A percentile compares a stretch with the other conserved stretches of the same genome.
phyloP scores from a whole-genome alignment of 37 sponge, comb jelly and placozoan genomes.

The Axinella damicornis region DNA sequence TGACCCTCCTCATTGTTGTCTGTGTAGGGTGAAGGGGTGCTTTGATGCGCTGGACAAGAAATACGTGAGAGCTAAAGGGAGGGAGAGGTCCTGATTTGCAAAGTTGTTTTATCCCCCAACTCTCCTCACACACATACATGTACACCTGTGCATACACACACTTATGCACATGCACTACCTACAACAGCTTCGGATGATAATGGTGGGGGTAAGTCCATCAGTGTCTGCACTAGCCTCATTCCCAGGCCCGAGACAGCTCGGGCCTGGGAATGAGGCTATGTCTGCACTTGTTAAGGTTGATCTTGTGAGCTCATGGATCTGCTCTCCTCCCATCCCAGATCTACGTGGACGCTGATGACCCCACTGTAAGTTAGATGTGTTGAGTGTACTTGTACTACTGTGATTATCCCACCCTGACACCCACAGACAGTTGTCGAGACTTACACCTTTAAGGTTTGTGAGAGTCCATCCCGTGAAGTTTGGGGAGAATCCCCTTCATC shows the following conservation, averaged over 20 bases:
- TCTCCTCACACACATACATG: too few relatives aligned
- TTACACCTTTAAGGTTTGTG: constrained; percentile 45
- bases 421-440: constrained; percentile 48
- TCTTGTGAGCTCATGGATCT: background rate
- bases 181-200: constrained; percentile 32
- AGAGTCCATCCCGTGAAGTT: background rate
- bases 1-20: background rate
- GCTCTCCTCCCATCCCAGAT: constrained; percentile 23
- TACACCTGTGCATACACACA: too few relatives aligned
- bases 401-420: background rate
- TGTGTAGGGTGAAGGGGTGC: constrained; percentile 87
- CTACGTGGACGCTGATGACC: constrained; percentile 55
- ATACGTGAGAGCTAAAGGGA: constrained; percentile 59
- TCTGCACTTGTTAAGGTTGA: too few relatives aligned
- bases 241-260: too few relatives aligned
- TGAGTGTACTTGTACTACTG: background rate
- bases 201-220: constrained; percentile 56
- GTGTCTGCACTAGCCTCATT: too few relatives aligned
- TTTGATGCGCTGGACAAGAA: constrained; percentile 96
- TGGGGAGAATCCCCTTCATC: constrained; percentile 56
- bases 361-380: constrained; percentile 47
- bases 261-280: too few relatives aligned
- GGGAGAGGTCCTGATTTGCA: too few relatives aligned
- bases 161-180: too few relatives aligned
- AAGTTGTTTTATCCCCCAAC: too few relatives aligned